Evolutionary conservation across 2,888 invertebrate species (phyloP), one percentile per base, ranked within the genome.

Genomic region (Eulithis prunata): DNA sequence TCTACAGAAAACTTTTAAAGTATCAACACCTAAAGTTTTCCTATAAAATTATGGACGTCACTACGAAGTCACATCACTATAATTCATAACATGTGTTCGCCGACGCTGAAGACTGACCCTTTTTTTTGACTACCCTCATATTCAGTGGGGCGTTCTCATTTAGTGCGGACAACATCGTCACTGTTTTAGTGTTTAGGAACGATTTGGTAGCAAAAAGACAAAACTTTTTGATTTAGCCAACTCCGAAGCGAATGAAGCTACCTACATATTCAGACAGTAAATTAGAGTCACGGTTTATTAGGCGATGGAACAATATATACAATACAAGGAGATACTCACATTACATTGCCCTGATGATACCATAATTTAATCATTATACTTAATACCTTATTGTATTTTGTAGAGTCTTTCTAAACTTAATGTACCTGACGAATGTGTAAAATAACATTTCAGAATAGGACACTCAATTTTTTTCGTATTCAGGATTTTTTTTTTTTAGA

Each of bases 21-120:
- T 10, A 41, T 11, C 38, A 7, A 47, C 47, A 8, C 75, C 78
- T 78, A 77, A 84, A 82, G 78, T 83, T 81, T 77, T 69, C 79
- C 79, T 79, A 84, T 85, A 85, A 83, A 85, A n/a, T n/a, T 84
- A 83, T 83, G 80, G 81, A 80, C 83, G 76, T 78, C 76, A 71
- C 59, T 57, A 57, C 64, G 54, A 59, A 76, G 73, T 71, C 73
- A 72, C 78, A 80, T 78, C 74, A 77, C 79, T 79, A 83, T n/a
- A n/a, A n/a, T 85, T 85, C 85, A 84, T 84, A 80, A 78, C 78
- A 74, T 75, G 79, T 81, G 83, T 76, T 75, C 68, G 70, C 45
- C 68, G 60, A 62, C 66, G 64, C 57, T 69, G 70, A 68, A 65
- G 71, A 70, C 73, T 71, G 81, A 81, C 80, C 84, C 83, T 83